Conservation (phyloP, 1,140 invertebrate genomes). For the Cydia fagiglandana region DNA sequence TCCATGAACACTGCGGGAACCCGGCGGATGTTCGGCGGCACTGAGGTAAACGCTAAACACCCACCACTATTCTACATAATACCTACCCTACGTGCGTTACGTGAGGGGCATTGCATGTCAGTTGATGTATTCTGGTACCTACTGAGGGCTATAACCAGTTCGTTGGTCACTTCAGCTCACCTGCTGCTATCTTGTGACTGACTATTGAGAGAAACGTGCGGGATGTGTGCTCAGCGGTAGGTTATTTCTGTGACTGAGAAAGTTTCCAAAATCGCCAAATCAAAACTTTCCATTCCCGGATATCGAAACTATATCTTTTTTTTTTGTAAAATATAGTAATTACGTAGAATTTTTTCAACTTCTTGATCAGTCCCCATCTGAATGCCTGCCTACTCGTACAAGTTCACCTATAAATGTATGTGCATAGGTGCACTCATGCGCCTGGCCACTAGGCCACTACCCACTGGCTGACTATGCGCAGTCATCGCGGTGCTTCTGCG, state of each 20-base stretch:
- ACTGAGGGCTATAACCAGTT: no score
- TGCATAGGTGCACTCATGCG: neutral
- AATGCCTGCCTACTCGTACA: no score
- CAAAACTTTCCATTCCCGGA: neutral
- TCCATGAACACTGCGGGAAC: slow-evolving; percentile 31
- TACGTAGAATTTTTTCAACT: no score
- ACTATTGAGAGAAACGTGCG: no score
- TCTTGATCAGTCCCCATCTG: no score
- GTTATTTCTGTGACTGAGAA: no score
- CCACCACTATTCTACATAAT: neutral
- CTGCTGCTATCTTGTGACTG: no score
- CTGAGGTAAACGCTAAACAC: neutral
- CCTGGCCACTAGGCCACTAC: neutral
- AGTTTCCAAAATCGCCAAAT: no score
- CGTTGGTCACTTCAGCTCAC: no score
- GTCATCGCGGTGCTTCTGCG: neutral
- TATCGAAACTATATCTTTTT: neutral
- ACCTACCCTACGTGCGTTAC: neutral
- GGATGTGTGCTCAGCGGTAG: no score
- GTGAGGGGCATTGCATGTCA: neutral
- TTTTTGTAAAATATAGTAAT: neutral
- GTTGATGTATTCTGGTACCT: no score
- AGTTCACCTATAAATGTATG: neutral
- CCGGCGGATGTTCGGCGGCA: slow-evolving; percentile 58
- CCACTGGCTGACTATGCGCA: neutral